Conservation (phyloP, 2,113 vertebrate species). For the Ahaetulla prasina region DNA sequence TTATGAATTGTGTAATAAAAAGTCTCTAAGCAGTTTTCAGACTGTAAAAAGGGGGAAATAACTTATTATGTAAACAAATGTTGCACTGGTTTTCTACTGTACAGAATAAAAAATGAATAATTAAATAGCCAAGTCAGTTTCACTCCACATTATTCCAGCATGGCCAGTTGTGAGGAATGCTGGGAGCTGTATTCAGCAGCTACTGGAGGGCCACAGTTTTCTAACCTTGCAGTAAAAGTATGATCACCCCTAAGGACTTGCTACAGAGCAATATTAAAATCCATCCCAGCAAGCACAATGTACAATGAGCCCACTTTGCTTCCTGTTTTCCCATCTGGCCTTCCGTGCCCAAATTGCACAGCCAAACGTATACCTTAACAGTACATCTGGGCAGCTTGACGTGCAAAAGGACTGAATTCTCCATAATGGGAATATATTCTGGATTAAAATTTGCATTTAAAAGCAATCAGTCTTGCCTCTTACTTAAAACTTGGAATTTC, state of each 20-base stretch:
- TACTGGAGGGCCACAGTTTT: background rate
- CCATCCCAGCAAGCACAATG: background rate
- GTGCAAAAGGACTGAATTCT: background rate
- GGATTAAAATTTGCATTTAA: background rate
- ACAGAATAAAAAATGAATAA: background rate
- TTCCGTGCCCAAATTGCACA: background rate
- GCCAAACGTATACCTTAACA: too few species aligned
- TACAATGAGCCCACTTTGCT: background rate
- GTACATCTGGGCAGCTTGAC: background rate
- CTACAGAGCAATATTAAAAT: background rate
- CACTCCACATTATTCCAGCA: background rate
- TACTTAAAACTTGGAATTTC: background rate
- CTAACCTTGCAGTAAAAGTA: background rate
- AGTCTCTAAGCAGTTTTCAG: background rate
- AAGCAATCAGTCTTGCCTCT: background rate
- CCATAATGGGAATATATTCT: background rate
- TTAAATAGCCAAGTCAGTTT: background rate
- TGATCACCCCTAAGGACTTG: background rate
- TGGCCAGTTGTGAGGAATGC: background rate
- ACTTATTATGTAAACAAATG: slow-evolving; percentile 6
- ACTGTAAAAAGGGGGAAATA: background rate
- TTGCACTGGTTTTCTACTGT: background rate
- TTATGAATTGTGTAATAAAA: background rate
- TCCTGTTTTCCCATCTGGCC: background rate
- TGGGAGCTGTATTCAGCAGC: background rate